These are phyloP conservation scores for Coracopsis vasa DNA, from an alignment of 2,113 vertebrate genomes.

Conservation along the genomic window DNA sequence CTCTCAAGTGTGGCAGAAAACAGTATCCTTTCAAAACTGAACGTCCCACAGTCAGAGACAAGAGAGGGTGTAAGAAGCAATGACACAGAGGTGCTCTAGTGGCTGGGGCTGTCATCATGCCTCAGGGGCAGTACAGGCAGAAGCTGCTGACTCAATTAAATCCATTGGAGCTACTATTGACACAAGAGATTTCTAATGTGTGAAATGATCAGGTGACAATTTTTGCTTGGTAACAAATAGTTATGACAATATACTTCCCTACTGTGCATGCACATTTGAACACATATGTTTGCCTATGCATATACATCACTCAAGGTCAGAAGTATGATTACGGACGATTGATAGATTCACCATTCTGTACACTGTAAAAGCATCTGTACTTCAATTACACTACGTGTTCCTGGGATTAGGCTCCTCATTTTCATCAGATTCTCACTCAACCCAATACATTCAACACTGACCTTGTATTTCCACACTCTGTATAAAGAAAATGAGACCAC, in stretches of 20 bases:
- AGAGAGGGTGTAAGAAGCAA: background rate
- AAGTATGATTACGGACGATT: background rate
- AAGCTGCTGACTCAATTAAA: background rate
- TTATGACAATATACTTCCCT: background rate
- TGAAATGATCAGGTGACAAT: background rate
- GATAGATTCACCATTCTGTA: background rate
- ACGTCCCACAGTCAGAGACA: background rate
- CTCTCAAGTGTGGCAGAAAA: background rate
- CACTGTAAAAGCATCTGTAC: background rate
- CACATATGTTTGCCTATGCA: background rate
- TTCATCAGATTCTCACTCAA: background rate
- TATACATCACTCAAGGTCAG: background rate
- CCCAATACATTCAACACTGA: background rate
- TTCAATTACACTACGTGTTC: background rate
- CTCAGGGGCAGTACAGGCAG: background rate
- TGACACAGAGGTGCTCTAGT: background rate
- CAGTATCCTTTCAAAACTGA: background rate
- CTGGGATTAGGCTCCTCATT: background rate
- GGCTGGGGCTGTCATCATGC: rapidly evolving
- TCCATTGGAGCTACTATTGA: background rate
- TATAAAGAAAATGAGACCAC: background rate
- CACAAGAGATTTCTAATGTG: background rate
- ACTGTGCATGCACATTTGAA: background rate
- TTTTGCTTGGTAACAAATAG: background rate
- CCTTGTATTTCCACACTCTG: background rate